Conservation (phyloP, 1,140 invertebrate species). For the Drosophila sulfurigaster region DNA sequence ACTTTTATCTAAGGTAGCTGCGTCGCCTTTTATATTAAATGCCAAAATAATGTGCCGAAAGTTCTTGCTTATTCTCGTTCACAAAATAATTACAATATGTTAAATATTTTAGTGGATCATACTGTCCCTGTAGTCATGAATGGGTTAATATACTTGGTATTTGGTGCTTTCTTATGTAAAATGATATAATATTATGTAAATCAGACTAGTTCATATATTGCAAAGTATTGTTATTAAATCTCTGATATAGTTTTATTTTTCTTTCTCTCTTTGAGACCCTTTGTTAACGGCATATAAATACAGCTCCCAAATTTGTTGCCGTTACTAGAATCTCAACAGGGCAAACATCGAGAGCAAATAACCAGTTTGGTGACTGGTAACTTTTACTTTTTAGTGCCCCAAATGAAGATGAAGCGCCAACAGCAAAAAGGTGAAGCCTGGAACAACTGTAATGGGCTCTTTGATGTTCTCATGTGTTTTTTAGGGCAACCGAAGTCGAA, state of each 20-base stretch:
- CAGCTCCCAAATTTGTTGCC: neutral
- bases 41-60: no score
- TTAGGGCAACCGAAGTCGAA: neutral
- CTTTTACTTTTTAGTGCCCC: slow-evolving; percentile 62
- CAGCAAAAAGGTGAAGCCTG: neutral
- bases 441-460: slow-evolving; percentile 9
- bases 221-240: no score
- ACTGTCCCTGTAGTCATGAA: no score
- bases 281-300: neutral
- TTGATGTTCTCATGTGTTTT: neutral
- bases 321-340: slow-evolving; percentile 18
- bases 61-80: no score
- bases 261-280: neutral
- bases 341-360: slow-evolving; percentile 8
- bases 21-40: no score
- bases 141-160: no score
- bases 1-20: no score
- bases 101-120: no score
- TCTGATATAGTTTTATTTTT: neutral
- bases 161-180: no score
- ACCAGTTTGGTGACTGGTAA: slow-evolving; percentile 47
- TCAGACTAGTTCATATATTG: no score
- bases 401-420: slow-evolving; percentile 54
- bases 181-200: no score
- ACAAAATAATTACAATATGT: no score